A percentile compares a stretch with the other conserved stretches of the same genome.
Evolutionary conservation across 1,140 invertebrate genomes (phyloP).

Genomic region (Penaeus indicus): DNA sequence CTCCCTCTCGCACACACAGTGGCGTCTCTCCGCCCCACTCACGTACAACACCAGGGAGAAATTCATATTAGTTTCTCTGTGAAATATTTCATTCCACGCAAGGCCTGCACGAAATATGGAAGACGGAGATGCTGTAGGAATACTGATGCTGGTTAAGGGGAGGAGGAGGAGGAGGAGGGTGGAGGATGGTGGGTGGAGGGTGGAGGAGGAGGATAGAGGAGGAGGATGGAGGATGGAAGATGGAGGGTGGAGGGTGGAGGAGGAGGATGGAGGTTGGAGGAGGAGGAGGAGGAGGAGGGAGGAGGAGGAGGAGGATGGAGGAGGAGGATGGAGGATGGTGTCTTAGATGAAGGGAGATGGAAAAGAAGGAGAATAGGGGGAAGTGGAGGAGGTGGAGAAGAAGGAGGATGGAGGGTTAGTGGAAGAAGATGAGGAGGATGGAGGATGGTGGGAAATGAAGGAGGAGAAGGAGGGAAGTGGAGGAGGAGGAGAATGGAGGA

Average conservation of each 20-base stretch:
- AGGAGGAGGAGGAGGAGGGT: background rate
- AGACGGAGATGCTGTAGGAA: slow-evolving; percentile 47
- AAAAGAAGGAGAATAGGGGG: background rate
- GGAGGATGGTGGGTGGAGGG: background rate
- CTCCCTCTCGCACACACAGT: background rate
- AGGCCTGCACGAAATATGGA: slow-evolving; percentile 61
- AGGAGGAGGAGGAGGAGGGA: background rate
- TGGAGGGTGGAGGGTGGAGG: background rate
- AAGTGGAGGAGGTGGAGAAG: no score
- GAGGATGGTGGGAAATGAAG: no score
- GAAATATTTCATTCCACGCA: slow-evolving; percentile 61
- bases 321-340: background rate
- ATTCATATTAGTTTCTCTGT: slow-evolving; percentile 64
- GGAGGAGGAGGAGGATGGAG: background rate
- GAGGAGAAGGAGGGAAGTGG: no score
- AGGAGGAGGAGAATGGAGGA: no score
- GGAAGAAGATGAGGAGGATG: background rate
- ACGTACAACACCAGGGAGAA: slow-evolving; percentile 54
- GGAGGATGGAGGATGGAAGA: background rate
- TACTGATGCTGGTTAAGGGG: slow-evolving; percentile 48
- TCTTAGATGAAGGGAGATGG: background rate
- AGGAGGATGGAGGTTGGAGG: background rate
- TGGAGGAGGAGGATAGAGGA: background rate
- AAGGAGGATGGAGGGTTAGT: background rate
- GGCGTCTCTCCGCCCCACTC: slow-evolving; percentile 38